phyloP scores from a whole-genome alignment of 1,140 invertebrate species.

The Phocides pigmalion region DNA sequence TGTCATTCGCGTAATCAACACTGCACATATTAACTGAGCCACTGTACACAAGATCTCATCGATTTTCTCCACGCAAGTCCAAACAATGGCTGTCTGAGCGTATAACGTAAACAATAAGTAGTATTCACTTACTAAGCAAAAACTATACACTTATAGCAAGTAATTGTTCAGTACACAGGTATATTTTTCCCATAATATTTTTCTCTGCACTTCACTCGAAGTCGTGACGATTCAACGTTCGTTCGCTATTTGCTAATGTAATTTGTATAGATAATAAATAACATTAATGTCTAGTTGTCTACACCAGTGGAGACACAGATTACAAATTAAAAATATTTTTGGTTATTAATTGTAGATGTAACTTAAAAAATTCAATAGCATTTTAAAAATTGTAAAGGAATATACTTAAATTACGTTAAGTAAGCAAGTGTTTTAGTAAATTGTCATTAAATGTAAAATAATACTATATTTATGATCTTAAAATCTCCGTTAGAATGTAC shows the following conservation, averaged over 20 bases:
- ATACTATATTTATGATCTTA: too few species aligned
- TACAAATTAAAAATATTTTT: neutral
- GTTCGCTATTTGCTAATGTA: constrained; percentile 37
- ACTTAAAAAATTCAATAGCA: too few species aligned
- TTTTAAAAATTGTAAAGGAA: too few species aligned
- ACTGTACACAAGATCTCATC: constrained; percentile 65
- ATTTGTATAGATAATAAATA: constrained; percentile 9
- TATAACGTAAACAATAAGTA: constrained; percentile 47
- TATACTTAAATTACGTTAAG: too few species aligned
- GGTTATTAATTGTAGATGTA: neutral
- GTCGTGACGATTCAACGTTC: constrained; percentile 57
- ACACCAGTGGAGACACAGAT: neutral
- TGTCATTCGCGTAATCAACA: constrained; percentile 81
- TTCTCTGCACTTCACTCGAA: constrained; percentile 42
- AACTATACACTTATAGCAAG: constrained; percentile 36
- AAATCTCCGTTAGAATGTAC: too few species aligned
- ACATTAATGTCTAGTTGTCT: neutral
- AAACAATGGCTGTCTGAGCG: constrained; percentile 49
- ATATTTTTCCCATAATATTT: constrained; percentile 46
- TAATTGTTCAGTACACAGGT: constrained; percentile 36
- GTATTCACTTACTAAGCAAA: constrained; percentile 39
- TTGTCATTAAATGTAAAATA: too few species aligned
- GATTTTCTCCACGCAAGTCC: constrained; percentile 60
- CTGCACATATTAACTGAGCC: constrained; percentile 73
- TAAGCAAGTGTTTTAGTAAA: too few species aligned